A percentile compares a stretch with the other conserved stretches of the same genome.
Conservation (phyloP, 2,797 vertebrate species). For the Phataginus tricuspis region DNA sequence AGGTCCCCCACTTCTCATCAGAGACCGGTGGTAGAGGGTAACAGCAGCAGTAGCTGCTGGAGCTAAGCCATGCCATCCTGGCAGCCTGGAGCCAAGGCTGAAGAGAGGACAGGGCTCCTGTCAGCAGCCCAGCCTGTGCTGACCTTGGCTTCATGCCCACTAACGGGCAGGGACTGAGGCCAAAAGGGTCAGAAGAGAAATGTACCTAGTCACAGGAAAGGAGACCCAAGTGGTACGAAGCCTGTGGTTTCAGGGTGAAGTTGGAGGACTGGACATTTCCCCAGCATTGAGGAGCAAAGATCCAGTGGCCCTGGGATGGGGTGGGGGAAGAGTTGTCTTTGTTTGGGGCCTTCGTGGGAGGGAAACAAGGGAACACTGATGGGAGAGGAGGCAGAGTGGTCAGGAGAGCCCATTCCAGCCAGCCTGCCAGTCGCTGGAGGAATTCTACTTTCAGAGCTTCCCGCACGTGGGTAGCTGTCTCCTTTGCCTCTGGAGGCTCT, state of each 20-base stretch:
- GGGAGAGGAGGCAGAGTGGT: neutral
- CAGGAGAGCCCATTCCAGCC: neutral
- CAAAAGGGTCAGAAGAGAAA: slow-evolving; percentile 45
- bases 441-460: neutral
- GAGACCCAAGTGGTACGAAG: slow-evolving; percentile 21
- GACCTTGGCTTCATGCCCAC: slow-evolving; percentile 46
- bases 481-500: slow-evolving; percentile 48
- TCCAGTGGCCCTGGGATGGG: neutral
- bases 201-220: neutral
- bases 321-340: neutral
- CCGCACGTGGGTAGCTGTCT: slow-evolving; percentile 30
- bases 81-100: neutral
- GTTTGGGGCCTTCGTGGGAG: neutral
- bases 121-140: slow-evolving; percentile 23
- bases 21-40: neutral
- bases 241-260: neutral
- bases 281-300: neutral
- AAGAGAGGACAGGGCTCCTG: slow-evolving; percentile 6
- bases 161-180: neutral
- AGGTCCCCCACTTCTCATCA: neutral
- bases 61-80: neutral
- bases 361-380: neutral
- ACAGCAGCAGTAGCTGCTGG: neutral
- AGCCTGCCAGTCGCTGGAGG: slow-evolving; percentile 20
- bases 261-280: neutral